Evolutionary conservation across 2,888 invertebrate species (phyloP).

Genomic region (Alcis repandata): DNA sequence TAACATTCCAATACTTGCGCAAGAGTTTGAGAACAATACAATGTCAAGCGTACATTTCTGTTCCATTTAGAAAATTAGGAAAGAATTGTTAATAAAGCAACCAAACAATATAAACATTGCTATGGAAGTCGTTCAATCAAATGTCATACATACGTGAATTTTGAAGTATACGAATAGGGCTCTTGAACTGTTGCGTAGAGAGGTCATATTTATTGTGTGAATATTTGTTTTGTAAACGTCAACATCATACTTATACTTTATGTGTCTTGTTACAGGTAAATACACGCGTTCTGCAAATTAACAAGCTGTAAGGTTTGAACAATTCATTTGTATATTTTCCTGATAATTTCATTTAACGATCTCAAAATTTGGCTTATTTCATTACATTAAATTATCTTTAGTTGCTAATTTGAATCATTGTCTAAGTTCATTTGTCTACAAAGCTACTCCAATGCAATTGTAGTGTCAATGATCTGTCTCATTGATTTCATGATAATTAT

Average conservation of each 20-base stretch:
- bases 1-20: slow-evolving; percentile 67
- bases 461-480: background rate
- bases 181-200: slow-evolving; percentile 54
- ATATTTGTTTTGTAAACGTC: slow-evolving; percentile 48
- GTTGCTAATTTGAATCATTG: background rate
- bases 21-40: slow-evolving; percentile 53
- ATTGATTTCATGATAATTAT: background rate
- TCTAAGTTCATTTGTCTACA: background rate
- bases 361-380: background rate
- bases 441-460: background rate
- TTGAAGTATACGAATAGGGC: slow-evolving; percentile 35
- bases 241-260: slow-evolving; percentile 52
- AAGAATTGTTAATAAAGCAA: slow-evolving; percentile 57
- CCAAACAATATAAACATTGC: slow-evolving; percentile 59
- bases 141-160: slow-evolving; percentile 13
- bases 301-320: slow-evolving; percentile 45
- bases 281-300: slow-evolving; percentile 28
- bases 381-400: background rate
- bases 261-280: slow-evolving; percentile 66
- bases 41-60: slow-evolving; percentile 60
- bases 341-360: background rate
- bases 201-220: slow-evolving; percentile 50
- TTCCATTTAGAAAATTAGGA: slow-evolving; percentile 55
- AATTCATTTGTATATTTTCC: slow-evolving; percentile 3
- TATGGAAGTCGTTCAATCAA: slow-evolving; percentile 43